Evolutionary conservation across 2,888 invertebrate genomes (phyloP).

Genomic region (Orthonychiurus folsomi): DNA sequence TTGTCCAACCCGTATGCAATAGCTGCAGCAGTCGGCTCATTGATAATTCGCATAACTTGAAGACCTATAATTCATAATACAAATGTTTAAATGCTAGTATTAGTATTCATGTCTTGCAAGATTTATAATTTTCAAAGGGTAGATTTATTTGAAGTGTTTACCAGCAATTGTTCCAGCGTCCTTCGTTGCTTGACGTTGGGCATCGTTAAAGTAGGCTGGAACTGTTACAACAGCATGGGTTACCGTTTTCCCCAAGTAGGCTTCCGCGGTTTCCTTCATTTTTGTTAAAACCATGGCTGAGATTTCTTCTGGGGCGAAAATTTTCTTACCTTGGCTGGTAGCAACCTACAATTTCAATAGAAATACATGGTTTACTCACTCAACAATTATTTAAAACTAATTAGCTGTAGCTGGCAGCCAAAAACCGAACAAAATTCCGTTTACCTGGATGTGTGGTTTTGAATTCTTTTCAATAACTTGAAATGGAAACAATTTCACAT

Average conservation of each 20-base stretch:
- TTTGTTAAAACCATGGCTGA: neutral
- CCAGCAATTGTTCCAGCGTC: slow-evolving; percentile 92
- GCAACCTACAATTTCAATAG: slow-evolving; percentile 50
- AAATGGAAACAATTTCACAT: slow-evolving; percentile 96
- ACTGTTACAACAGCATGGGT: neutral
- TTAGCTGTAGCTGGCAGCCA: too few species aligned
- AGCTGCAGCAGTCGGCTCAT: neutral
- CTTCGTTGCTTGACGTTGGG: slow-evolving; percentile 74
- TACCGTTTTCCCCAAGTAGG: neutral
- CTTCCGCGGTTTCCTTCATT: neutral
- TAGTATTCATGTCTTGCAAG: neutral
- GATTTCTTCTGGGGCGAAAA: slow-evolving; percentile 57
- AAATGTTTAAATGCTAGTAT: neutral
- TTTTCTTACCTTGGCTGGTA: slow-evolving; percentile 73
- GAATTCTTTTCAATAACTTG: slow-evolving; percentile 84
- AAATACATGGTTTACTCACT: neutral
- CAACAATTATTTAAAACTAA: too few species aligned
- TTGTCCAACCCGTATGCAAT: slow-evolving; percentile 84
- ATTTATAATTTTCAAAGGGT: neutral
- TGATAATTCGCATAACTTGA: slow-evolving; percentile 17
- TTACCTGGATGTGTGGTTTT: slow-evolving; percentile 76
- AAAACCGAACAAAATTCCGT: slow-evolving; percentile 42
- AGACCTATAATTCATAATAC: neutral
- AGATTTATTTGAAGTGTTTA: slow-evolving; percentile 10
- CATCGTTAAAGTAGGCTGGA: neutral